These are phyloP conservation scores for Gandaritis pyraliata DNA, from an alignment of 2,888 invertebrate species.

Conservation along the genomic window DNA sequence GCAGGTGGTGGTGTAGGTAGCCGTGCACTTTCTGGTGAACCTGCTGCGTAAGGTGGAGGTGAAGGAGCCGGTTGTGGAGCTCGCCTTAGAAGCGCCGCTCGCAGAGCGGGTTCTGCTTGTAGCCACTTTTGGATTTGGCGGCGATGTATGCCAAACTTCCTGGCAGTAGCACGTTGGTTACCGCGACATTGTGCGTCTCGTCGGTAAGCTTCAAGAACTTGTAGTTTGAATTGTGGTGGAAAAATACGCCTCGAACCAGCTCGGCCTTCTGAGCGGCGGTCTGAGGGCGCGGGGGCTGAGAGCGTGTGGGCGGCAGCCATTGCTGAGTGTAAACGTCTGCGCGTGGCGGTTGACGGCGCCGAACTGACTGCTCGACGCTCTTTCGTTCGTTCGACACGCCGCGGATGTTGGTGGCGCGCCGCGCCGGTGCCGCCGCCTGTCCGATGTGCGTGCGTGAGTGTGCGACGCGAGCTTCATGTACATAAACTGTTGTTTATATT, in stretches of 20 bases:
- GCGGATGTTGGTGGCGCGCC: conserved; percentile 80
- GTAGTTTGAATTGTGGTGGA: conserved; percentile 94
- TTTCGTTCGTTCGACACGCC: conserved; percentile 56
- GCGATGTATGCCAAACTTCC: conserved; percentile 95
- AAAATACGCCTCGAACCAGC: conserved; percentile 95
- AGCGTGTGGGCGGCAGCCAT: conserved; percentile 81
- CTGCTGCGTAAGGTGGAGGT: conserved; percentile 74
- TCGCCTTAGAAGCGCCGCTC: conserved; percentile 87
- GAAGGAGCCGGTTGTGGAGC: conserved; percentile 79
- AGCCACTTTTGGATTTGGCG: conserved; percentile 97
- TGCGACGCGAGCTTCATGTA: conserved; percentile 78
- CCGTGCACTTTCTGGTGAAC: conserved; percentile 76
- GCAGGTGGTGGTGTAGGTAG: conserved; percentile 72
- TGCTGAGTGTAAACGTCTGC: conserved; percentile 63
- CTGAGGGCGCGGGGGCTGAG: conserved; percentile 76
- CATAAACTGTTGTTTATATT: conserved; percentile 56
- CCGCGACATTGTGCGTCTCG: conserved; percentile 94
- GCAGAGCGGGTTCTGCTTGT: conserved; percentile 91
- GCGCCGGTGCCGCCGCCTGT: conserved; percentile 77
- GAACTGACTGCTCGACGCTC: conserved; percentile 77
- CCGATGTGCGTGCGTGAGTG: conserved; percentile 76
- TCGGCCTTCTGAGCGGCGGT: conserved; percentile 81
- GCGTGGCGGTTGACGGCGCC: conserved; percentile 80
- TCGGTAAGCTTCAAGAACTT: conserved; percentile 94
- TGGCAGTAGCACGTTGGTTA: conserved; percentile 94